A percentile compares a stretch with the other conserved stretches of the same genome.
phyloP scores from a whole-genome alignment of 2,888 invertebrate species.

The Drosophila demipolita region DNA sequence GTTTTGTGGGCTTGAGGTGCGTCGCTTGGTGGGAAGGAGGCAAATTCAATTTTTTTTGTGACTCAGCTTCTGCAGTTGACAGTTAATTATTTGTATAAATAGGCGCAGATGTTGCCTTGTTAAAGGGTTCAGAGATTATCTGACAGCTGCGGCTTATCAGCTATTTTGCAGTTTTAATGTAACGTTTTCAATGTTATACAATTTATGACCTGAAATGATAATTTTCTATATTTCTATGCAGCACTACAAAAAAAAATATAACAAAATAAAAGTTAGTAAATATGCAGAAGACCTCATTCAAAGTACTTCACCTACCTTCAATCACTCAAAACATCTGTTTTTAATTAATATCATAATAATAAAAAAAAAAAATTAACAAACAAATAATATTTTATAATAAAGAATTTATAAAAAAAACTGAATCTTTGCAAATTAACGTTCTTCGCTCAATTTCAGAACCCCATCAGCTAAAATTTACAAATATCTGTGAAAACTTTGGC shows the following conservation, averaged over 20 bases:
- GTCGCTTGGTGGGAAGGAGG: conserved; percentile 21
- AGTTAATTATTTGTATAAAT: conserved; percentile 77
- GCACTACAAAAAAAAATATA: neutral
- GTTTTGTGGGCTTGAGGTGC: conserved; percentile 54
- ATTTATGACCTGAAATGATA: neutral
- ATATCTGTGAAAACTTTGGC: conserved; percentile 9
- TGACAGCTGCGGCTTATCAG: conserved; percentile 36
- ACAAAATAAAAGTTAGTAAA: neutral
- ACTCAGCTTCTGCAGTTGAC: conserved; percentile 64
- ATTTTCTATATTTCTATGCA: neutral
- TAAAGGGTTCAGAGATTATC: conserved; percentile 59
- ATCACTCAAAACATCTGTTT: neutral
- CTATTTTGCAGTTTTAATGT: neutral
- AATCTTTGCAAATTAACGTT: neutral
- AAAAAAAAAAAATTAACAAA: too few species aligned
- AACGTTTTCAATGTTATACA: neutral
- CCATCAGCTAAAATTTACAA: neutral
- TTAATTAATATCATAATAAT: too few species aligned
- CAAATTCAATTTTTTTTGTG: conserved; percentile 33
- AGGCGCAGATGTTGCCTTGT: conserved; percentile 59
- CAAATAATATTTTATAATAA: neutral
- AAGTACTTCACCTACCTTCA: neutral
- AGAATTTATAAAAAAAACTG: neutral
- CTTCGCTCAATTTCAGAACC: neutral
- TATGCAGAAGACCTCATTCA: neutral